These are phyloP conservation scores for Pseudachorutes palmiensis DNA, from an alignment of 1,140 invertebrate species.

Conservation along the genomic window DNA sequence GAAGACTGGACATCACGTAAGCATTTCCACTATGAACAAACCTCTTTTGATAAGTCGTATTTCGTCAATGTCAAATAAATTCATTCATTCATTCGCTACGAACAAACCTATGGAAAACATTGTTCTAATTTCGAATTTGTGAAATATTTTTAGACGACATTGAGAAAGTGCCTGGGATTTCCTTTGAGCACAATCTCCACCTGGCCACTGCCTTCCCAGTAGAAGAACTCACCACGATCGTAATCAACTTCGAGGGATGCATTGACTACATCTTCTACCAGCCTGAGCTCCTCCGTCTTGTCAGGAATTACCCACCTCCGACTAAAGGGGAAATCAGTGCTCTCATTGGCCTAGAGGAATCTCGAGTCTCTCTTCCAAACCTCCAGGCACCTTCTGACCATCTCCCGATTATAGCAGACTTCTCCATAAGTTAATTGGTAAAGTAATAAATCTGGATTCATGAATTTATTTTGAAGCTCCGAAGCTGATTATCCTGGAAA, in stretches of 20 bases:
- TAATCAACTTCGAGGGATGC: conserved; percentile 69
- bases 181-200: conserved; percentile 53
- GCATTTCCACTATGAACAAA: conserved; percentile 41
- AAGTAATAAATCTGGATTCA: too few species aligned
- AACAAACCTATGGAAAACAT: neutral
- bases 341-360: neutral
- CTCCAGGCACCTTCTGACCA: conserved; percentile 86
- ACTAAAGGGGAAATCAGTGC: conserved; percentile 14
- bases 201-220: conserved; percentile 65
- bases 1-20: conserved; percentile 70
- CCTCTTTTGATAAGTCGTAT: conserved; percentile 11
- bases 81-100: too few species aligned
- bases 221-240: conserved; percentile 77
- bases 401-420: conserved; percentile 72
- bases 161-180: conserved; percentile 44
- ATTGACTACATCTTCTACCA: conserved; percentile 89
- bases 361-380: conserved; percentile 60
- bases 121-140: conserved; percentile 20
- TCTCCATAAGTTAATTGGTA: too few species aligned
- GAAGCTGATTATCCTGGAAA: conserved; percentile 54
- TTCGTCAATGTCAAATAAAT: too few species aligned
- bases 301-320: conserved; percentile 45
- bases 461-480: conserved; percentile 31
- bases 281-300: conserved; percentile 53
- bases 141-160: conserved; percentile 35